These are phyloP conservation scores for Manis pentadactyla DNA, from an alignment of 2,797 vertebrate genomes.

Conservation along the genomic window DNA sequence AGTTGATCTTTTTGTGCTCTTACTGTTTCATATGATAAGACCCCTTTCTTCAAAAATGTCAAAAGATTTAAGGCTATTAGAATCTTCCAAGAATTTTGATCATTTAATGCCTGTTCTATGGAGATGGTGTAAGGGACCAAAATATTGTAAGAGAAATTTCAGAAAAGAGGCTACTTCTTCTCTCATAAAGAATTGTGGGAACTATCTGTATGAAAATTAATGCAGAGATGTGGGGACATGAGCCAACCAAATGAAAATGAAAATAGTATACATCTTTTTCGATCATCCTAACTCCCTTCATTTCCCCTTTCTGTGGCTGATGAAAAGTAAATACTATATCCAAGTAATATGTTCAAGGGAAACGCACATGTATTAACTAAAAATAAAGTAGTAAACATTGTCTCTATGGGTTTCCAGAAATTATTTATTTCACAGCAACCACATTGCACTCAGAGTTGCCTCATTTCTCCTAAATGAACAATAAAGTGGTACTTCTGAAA, in stretches of 20 bases:
- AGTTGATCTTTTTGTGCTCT: not conserved
- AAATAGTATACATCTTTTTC: not conserved
- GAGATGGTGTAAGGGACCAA: not conserved
- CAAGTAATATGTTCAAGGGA: not conserved
- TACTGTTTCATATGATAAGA: not conserved
- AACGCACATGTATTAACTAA: conserved; percentile 50
- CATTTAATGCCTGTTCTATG: not conserved
- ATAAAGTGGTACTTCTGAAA: conserved; percentile 75
- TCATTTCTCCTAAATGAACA: conserved; percentile 79
- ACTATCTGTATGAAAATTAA: conserved; percentile 6
- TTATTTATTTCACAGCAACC: conserved; percentile 62
- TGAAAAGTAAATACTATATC: conserved; percentile 23
- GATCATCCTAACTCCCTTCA: not conserved
- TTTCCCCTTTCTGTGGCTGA: not conserved
- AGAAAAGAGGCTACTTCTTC: not conserved
- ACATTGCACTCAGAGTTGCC: conserved; percentile 59
- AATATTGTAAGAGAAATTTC: not conserved
- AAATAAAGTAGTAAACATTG: conserved; percentile 39
- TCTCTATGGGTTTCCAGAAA: conserved; percentile 72
- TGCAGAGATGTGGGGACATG: not conserved
- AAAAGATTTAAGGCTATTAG: not conserved
- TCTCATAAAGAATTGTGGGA: not conserved
- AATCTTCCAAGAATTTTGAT: not conserved
- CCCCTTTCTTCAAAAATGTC: not conserved
- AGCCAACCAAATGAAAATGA: not conserved